Evolutionary conservation across 2,797 vertebrate species (phyloP), one percentile per base, ranked within the genome.

Genomic region (Momotus momota): DNA sequence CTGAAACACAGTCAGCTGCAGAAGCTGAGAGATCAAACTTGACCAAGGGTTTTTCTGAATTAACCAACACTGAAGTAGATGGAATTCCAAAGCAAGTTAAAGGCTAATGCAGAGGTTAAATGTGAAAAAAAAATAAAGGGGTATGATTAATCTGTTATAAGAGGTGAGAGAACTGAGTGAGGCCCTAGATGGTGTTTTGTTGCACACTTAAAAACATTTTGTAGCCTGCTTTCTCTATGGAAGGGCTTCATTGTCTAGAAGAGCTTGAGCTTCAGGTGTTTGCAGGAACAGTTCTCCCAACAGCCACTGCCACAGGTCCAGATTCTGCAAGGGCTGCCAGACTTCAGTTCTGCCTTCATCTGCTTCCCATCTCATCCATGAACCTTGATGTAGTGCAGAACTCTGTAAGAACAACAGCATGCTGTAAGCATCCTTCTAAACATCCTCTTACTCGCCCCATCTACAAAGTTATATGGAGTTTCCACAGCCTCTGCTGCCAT

Each of bases 221-320:
- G 11, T 25, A 10, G 11, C 15, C 81, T 45, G 3, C 14, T 27
- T 88, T 52, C 13, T 8, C 16, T 35, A 2, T 49, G 29, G 35
- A 51, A 45, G 18, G 5, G 4, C 23, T 89, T 78, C 9, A 14
- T 46, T 22, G 5, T 12, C 58, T 51, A n/a, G 22, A 86, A 81
- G 14, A 4, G 20, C 23, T 31, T 46, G 26, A 26, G 8, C 16
- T 77, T 9, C 1, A 0, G 10, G 14, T 17, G 15, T 38, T 61
- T 55, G 38, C 31, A 81, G 43, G 64, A 88, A 29, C 18, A 70
- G 16, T 5, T 80, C 25, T 81, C 27, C n/a, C 29, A 40, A 7
- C 10, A 58, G 16, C 65, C 35, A 8, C 46, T 43, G 15, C 38
- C 9, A 4, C 23, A 33, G 1, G 7, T 10, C 22, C 0, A 0